Evolutionary conservation across 2,113 vertebrate genomes (phyloP), one percentile per base, ranked within the genome.

Genomic region (Forbesichthys papilliferus): DNA sequence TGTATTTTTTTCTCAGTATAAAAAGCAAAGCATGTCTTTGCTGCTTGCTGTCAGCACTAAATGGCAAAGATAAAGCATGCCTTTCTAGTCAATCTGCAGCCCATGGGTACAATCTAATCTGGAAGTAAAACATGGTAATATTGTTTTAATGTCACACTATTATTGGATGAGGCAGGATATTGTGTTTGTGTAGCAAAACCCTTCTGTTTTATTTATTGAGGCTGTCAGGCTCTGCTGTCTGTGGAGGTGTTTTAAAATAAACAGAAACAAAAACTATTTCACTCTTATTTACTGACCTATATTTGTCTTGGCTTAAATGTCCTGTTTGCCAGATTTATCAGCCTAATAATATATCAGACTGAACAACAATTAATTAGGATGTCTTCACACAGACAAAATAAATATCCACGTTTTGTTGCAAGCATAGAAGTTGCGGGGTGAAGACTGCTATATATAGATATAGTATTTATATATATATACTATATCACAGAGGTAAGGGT

Each of bases 141-240:
- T 75, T 88, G 69, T 84, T 88, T 90, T 89, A 90, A 86, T 81
- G 77, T 64, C 64, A 59, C 61, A 74, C 80, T 80, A 77, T 84
- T 86, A 75, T 54, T 61, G 66, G 58, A 84, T 1, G 5, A 69
- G 55, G 71, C 61, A 77, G 77, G 70, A 60, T 77, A 84, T 86
- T 86, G 77, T 77, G 83, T 88, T 84, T 80, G 72, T 78, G 72
- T 68, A 53, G 66, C 80, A 64, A 78, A 83, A 71, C 62, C 71
- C 42, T 80, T 74, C 61, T 78, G 64, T 60, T 83, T 57, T 77
- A 71, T 88, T 85, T 84, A 85, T 73, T 74, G 77, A 20, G 20
- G 20, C 20, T 1, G 77, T 79, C 66, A 58, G 62, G 13, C 67
- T 49, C 56, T 66, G 65, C 69, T 56, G 53, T 73, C 56, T 78